Conservation (phyloP, 64 coral and sea anemone genomes). For the Porites australiensis region DNA sequence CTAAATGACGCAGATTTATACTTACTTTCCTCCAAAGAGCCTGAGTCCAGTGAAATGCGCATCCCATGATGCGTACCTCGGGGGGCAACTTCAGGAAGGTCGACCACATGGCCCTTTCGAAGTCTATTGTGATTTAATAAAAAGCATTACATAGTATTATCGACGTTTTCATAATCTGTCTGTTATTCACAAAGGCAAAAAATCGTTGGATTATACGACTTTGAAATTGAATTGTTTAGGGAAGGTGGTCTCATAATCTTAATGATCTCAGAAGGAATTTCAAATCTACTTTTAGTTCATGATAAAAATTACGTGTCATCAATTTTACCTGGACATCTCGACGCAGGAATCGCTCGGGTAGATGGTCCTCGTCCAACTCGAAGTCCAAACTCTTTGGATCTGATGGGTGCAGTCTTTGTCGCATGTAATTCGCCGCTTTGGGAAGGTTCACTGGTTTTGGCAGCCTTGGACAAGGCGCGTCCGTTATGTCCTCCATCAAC, state of each 20-base stretch:
- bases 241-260: too few species aligned
- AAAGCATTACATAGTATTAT: background rate
- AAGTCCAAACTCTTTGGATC: too few species aligned
- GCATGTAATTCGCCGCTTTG: constrained; percentile 6
- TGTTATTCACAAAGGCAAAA: too few species aligned
- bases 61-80: constrained; percentile 32
- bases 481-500: constrained; percentile 15
- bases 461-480: constrained; percentile 29
- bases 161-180: too few species aligned
- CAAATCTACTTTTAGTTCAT: too few species aligned
- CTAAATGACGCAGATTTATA: background rate
- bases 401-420: background rate
- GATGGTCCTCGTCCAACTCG: background rate
- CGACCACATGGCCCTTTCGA: constrained; percentile 50
- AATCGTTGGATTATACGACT: too few species aligned
- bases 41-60: constrained; percentile 65
- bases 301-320: too few species aligned
- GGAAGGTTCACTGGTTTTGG: constrained; percentile 1
- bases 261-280: too few species aligned
- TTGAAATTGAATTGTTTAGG: too few species aligned
- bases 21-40: constrained; percentile 55
- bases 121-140: constrained; percentile 29
- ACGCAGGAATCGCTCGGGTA: too few species aligned
- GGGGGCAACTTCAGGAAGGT: constrained; percentile 1
- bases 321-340: too few species aligned